phyloP scores from a whole-genome alignment of 2,888 invertebrate genomes.

The Siphonodentalium dalli region DNA sequence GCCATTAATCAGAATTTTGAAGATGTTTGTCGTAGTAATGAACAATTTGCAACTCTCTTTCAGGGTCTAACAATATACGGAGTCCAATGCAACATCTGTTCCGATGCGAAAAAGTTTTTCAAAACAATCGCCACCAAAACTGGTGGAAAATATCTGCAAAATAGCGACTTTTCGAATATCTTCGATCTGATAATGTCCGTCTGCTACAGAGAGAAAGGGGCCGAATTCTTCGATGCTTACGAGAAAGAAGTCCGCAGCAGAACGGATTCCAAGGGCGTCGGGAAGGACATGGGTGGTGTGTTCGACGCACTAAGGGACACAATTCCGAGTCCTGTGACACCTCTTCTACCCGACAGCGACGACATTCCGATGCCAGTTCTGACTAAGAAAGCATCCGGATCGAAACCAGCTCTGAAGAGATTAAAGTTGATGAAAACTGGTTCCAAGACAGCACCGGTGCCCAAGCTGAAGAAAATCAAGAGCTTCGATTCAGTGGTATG shows the following conservation, averaged over 20 bases:
- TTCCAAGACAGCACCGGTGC: no score
- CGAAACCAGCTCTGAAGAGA: no score
- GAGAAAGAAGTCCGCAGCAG: constrained; percentile 43
- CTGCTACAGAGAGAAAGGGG: constrained; percentile 55
- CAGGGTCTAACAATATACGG: constrained; percentile 46
- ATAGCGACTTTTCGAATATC: constrained; percentile 50
- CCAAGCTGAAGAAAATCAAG: no score
- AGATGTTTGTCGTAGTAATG: no score
- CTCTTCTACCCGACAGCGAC: no score
- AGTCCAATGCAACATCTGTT: constrained; percentile 32
- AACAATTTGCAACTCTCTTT: no score
- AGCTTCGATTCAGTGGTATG: no score
- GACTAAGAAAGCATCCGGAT: no score
- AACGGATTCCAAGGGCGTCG: constrained; percentile 24
- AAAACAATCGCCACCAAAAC: constrained; percentile 41
- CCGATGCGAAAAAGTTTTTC: constrained; percentile 37
- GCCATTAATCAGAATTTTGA: no score
- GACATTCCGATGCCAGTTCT: no score
- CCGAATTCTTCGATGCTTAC: constrained; percentile 39
- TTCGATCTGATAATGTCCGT: constrained; percentile 60
- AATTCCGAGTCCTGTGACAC: no score
- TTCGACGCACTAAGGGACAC: constrained; percentile 36
- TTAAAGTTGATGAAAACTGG: no score
- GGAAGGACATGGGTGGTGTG: constrained; percentile 38
- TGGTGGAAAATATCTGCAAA: constrained; percentile 46